Base-by-base conservation (phyloP, 2,797 vertebrate species). In the Myotis daubentonii region DNA sequence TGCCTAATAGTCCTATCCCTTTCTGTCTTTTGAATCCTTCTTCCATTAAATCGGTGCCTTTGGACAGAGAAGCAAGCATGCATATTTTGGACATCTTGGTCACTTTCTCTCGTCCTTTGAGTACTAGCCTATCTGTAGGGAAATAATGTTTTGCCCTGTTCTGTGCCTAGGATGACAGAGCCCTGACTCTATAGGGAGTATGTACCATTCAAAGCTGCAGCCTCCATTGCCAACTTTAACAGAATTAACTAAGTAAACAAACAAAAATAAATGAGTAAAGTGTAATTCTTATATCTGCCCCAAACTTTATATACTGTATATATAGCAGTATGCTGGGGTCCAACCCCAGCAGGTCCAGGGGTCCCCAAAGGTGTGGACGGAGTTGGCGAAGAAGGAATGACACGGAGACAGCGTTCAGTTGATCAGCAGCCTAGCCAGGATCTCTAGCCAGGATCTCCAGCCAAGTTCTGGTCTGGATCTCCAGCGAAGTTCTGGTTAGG, bases 151-250 rank as follows among this genome's bases (percentile, higher is more conserved):
- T 41, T 72, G 8, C 6, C 30, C 30, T 66, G 9, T 36, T 33
- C 28, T 57, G 20, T 38, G 12, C 7, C 7, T 51, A 2, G 5
- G 9, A n/a, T 62, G 8, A 2, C 49, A 65, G 51, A 25, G 11
- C 81, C 17, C 17, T 57, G 11, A 71, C 4, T 55, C 3, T 78
- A 25, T 1, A 60, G 17, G 3, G 0, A 0, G 4, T 13, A 6
- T 15, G 5, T n/a, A 36, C 3, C 44, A 16, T 23, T 11, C 87
- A 72, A 28, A 79, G 3, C 6, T 30, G 17, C 3, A 80, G 11
- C 12, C 23, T 74, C 6, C 7, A 19, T 41, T 66, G 36, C 4
- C n/a, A 28, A 57, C 28, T 71, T 66, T 91, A 19, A 86, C 36
- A 74, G 4, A 41, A 44, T 30, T 41, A 90, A 53, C 60, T 53